These are phyloP conservation scores for Crypturellus undulatus DNA, from an alignment of 2,113 vertebrate species.

Conservation along the genomic window DNA sequence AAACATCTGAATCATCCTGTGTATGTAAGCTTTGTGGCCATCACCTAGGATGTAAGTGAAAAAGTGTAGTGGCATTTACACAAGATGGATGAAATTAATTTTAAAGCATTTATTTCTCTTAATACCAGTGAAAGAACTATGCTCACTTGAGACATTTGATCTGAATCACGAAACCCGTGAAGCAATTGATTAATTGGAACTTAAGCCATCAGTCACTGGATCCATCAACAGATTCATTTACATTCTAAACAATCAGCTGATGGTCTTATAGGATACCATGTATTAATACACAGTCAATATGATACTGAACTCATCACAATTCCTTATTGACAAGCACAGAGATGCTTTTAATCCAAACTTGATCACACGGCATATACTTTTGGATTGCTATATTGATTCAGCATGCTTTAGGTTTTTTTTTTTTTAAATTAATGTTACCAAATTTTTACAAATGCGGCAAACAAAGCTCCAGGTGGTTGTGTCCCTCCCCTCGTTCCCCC, in stretches of 20 bases:
- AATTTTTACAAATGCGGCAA: background rate
- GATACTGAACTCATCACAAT: slow-evolving; percentile 79
- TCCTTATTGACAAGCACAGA: slow-evolving; percentile 84
- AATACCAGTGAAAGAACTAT: slow-evolving; percentile 87
- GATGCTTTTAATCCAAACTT: slow-evolving; percentile 83
- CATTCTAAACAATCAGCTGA: slow-evolving; percentile 96
- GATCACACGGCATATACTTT: slow-evolving; percentile 83
- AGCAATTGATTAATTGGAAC: slow-evolving; percentile 99
- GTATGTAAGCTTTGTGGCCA: slow-evolving; percentile 81
- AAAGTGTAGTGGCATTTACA: slow-evolving; percentile 86
- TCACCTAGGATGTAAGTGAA: slow-evolving; percentile 73
- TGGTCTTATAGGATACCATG: slow-evolving; percentile 86
- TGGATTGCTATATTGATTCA: slow-evolving; percentile 78
- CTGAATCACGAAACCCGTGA: slow-evolving; percentile 97
- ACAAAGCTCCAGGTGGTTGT: background rate
- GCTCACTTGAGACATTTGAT: slow-evolving; percentile 95
- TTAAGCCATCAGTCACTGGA: slow-evolving; percentile 96
- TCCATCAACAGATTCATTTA: slow-evolving; percentile 94
- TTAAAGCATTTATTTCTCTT: slow-evolving; percentile 92
- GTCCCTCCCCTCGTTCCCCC: no score
- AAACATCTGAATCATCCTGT: slow-evolving; percentile 43
- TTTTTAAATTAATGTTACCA: slow-evolving; percentile 33
- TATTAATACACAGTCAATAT: slow-evolving; percentile 91
- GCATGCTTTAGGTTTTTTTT: slow-evolving; percentile 81
- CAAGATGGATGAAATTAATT: slow-evolving; percentile 92